Evolutionary conservation across 2,113 vertebrate species (phyloP), one percentile per base, ranked within the genome.

Genomic region (Pleuronectes platessa): DNA sequence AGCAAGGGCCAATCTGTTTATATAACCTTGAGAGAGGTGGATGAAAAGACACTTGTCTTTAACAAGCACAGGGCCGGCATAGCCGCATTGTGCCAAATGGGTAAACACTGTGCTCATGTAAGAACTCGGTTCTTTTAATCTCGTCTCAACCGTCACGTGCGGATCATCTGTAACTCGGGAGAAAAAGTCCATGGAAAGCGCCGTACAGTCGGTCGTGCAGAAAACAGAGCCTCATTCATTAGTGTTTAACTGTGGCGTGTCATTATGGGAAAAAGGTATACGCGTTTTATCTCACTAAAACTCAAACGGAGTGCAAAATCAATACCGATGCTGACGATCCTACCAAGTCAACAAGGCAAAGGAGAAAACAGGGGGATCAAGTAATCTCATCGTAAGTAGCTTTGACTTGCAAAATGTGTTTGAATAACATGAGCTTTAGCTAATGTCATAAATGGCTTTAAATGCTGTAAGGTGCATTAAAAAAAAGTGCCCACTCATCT

Each of bases 381-480:
- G 64, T 71, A 81, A 78, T 77, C 81, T 87, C 75, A 66, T 23
- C 84, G 65, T 92, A 92, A 92, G 88, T 87, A 90, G 79, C 86
- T 91, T 70, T 90, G 91, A 92, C 92, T 91, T 78, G 65, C 80
- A 85, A 83, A 85, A 87, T 85, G 81, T 73, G 76, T 92, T 92
- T 93, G 91, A 90, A 92, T 93, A 90, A 91, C 82, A 92, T 92
- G 89, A 92, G 90, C 89, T 85, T 90, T 69, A 79, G 83, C 82
- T 93, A 92, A 93, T 92, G 90, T 91, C 89, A 90, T 91, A 89
- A 93, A 91, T 92, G 89, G 88, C 88, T 89, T 86, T 91, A 90
- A 90, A 92, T 84, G 86, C 88, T 72, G 76, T 79, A 87, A 86
- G 88, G 84, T 90, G 88, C 88, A 92, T 93, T 92, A 91, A 88